Conservation (phyloP, 2,797 vertebrate species). For the Miichthys miiuy region DNA sequence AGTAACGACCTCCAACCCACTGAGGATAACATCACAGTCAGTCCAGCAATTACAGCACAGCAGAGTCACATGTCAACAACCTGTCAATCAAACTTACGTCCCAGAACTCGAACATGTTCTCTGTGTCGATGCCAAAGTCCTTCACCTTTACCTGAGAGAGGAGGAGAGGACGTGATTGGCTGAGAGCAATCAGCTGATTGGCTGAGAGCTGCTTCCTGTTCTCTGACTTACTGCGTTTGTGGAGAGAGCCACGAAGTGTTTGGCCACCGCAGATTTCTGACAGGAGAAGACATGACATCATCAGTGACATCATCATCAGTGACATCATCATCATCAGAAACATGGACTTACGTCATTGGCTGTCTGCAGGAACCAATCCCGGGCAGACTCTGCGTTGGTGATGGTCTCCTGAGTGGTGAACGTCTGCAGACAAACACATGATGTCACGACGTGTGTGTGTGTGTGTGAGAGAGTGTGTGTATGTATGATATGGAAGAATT, state of each 20-base stretch:
- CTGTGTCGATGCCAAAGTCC: conserved; percentile 94
- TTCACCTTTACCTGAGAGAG: conserved; percentile 90
- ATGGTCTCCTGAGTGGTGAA: conserved; percentile 99
- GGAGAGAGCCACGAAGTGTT: conserved; percentile 97
- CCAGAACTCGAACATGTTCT: conserved; percentile 99
- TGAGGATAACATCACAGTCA: conserved; percentile 77
- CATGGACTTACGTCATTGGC: conserved; percentile 91
- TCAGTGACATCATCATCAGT: no score
- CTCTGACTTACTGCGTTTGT: conserved; percentile 92
- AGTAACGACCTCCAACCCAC: conserved; percentile 99
- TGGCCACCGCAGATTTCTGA: conserved; percentile 91
- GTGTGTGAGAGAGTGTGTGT: neutral
- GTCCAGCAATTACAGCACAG: conserved; percentile 56
- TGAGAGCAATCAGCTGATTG: no score
- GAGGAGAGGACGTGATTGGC: neutral
- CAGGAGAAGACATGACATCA: conserved; percentile 16
- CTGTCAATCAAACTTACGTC: conserved; percentile 89
- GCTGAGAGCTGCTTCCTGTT: no score
- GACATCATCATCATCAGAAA: neutral
- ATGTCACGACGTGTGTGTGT: neutral
- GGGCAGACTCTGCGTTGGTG: conserved; percentile 96
- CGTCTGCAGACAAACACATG: conserved; percentile 83
- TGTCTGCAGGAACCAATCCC: conserved; percentile 92
- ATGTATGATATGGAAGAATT: neutral
- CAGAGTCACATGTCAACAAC: neutral